Base-by-base conservation (phyloP, 2,888 invertebrate genomes). In the Dryomyza anilis region DNA sequence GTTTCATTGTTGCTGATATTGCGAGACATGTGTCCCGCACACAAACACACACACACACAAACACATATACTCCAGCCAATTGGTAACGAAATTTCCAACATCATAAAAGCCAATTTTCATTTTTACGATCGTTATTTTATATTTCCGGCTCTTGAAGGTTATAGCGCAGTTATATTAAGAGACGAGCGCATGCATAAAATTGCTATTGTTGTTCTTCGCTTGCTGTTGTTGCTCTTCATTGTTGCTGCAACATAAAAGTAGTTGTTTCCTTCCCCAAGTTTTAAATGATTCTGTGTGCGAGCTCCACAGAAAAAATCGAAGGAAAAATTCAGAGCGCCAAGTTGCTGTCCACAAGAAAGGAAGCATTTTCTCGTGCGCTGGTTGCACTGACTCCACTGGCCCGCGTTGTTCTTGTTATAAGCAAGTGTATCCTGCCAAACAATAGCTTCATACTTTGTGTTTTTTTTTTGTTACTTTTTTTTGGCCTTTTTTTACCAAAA, bases 71-170 rank as follows among this genome's bases (percentile, higher is more conserved):
- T 25, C 14, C 6, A 58, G 33, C 50, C 10, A 53, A n/a, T 16
- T 29, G 25, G 46, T 29, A 53, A 30, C 52, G 48, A 19, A 39
- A 29, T 39, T 52, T 36, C 39, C 68, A 71, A 67, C 68, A 65
- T 66, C 69, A 72, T 71, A 72, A 72, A 72, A 72, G 68, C 71
- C 71, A 73, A 72, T 72, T 72, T 72, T 71, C 70, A 69, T 71
- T 72, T 71, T 73, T 69, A 70, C 68, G 71, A 71, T 71, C 69
- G 67, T 72, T 72, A 71, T 72, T 73, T 73, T 73, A 72, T 72
- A 72, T 72, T 73, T 73, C 73, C 73, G 71, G 66, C 69, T 71
- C 71, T 72, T 70, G 71, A 71, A 69, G 69, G 69, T 69, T 71
- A 68, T 67, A 70, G 72, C 69, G 64, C 46, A 43, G 50, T 25